A percentile compares a stretch with the other conserved stretches of the same genome.
Evolutionary conservation across 2,113 vertebrate genomes (phyloP).

Genomic region (Malurus elegans): DNA sequence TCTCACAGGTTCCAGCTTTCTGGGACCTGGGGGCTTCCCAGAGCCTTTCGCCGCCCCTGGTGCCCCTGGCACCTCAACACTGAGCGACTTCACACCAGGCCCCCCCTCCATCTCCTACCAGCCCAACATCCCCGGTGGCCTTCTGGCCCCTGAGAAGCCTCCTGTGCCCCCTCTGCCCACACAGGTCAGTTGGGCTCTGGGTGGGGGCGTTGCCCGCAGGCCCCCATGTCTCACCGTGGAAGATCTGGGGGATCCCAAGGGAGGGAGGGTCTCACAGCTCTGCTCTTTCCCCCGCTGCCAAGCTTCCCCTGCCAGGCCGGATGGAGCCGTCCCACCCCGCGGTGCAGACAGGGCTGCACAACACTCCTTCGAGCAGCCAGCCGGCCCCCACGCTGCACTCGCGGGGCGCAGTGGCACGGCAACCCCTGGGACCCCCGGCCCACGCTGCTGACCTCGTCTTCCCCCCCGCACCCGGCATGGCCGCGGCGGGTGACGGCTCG

Average conservation of each 20-base stretch:
- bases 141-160: constrained; percentile 81
- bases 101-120: constrained; percentile 84
- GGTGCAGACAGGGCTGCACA: constrained; percentile 79
- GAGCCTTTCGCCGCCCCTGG: constrained; percentile 81
- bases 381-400: constrained; percentile 76
- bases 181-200: constrained; percentile 72
- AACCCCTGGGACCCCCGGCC: constrained; percentile 13
- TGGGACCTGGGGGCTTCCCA: constrained; percentile 79
- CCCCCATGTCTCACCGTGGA: background rate
- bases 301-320: constrained; percentile 79
- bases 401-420: constrained; percentile 68
- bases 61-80: constrained; percentile 80
- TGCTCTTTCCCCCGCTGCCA: background rate
- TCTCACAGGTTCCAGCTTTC: constrained; percentile 80
- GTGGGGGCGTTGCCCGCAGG: too few species aligned
- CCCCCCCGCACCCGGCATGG: constrained; percentile 68
- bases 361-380: constrained; percentile 70
- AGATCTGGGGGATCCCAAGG: background rate
- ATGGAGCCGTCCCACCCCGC: constrained; percentile 81
- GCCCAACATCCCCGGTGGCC: constrained; percentile 79
- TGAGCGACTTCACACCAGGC: constrained; percentile 82
- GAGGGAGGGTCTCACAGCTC: fast-evolving
- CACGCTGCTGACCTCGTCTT: constrained; percentile 72
- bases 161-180: constrained; percentile 72
- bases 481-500: constrained; percentile 78